Conservation (phyloP, 2,113 vertebrate species). For the Gorsachius goisagi region DNA sequence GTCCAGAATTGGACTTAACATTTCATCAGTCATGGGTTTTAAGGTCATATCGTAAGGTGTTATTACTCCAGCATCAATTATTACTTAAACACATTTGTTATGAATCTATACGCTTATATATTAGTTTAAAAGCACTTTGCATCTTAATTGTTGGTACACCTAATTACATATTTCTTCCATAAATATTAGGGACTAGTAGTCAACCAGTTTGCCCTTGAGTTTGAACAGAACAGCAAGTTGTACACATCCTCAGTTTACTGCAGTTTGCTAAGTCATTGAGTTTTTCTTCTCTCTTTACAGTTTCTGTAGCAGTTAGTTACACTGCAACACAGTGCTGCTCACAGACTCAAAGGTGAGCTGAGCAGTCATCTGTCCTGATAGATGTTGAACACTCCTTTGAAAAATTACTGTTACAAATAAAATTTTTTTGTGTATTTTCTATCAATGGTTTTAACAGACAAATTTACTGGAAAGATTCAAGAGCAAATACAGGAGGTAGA, state of each 20-base stretch:
- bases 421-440: not conserved
- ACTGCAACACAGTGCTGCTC: not conserved
- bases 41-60: not conserved
- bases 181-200: not conserved
- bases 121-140: not conserved
- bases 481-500: not conserved
- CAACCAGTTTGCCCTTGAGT: not conserved
- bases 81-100: not conserved
- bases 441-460: not conserved
- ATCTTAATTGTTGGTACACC: not conserved
- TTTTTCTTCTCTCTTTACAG: not conserved
- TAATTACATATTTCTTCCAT: not conserved
- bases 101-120: not conserved
- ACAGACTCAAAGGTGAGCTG: not conserved
- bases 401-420: not conserved
- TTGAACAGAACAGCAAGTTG: not conserved
- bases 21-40: not conserved
- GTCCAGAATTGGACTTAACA: not conserved
- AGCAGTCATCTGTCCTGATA: not conserved
- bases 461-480: not conserved
- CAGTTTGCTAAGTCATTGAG: not conserved
- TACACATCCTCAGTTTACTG: not conserved
- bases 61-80: not conserved
- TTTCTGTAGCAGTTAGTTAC: not conserved
- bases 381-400: not conserved